Evolutionary conservation across 1,140 invertebrate genomes (phyloP), one percentile per base, ranked within the genome.

Genomic region (Charaxes varanes): DNA sequence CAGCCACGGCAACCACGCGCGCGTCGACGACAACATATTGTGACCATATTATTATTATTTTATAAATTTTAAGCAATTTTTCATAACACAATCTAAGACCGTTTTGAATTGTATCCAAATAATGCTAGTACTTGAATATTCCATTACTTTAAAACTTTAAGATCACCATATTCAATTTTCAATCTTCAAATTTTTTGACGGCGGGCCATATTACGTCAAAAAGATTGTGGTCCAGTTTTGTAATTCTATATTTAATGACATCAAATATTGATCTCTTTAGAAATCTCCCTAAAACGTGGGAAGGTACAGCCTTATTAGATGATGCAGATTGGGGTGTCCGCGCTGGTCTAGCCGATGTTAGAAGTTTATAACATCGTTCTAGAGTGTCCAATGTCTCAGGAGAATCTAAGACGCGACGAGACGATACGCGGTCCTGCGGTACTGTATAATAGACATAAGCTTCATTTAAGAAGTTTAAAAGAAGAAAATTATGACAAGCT

Each of bases 141-240:
- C n/a, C n/a, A n/a, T n/a, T n/a, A n/a, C n/a, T n/a, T n/a, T n/a
- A n/a, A n/a, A n/a, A n/a, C n/a, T n/a, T n/a, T n/a, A n/a, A n/a
- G n/a, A n/a, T n/a, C n/a, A n/a, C n/a, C n/a, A n/a, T n/a, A n/a
- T n/a, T n/a, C n/a, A n/a, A n/a, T n/a, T n/a, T n/a, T n/a, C n/a
- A n/a, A n/a, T n/a, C n/a, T n/a, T n/a, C n/a, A n/a, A 89, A 53
- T 62, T 91, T 93, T 72, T 92, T 90, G 37, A 94, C 88, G 22
- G 91, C 91, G 3, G 92, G 92, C 91, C 91, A 92, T 55, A 94
- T 90, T 2, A 94, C 85, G 71, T 94, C 92, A 59, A 93, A 92
- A 1, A 93, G 85, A 71, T 91, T 92, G 73, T 93, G 91, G 76
- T 93, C 92, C 53, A 90, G 85, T 71, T 89, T 89, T 13, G 92